Evolutionary conservation across 1,140 invertebrate species (phyloP).

Genomic region (Anastrepha ludens): DNA sequence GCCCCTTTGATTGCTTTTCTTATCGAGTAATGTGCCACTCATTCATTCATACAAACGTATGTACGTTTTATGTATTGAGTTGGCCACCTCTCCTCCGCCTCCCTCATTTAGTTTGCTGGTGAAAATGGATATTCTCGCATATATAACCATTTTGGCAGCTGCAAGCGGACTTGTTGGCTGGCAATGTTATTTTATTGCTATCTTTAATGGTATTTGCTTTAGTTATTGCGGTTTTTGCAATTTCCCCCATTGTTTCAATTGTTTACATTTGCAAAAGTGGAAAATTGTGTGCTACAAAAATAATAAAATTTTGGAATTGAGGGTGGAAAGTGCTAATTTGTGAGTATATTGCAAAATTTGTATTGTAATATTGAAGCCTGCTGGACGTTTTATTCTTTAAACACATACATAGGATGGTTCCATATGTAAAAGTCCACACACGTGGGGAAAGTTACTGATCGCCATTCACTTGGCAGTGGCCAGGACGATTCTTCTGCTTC

Average conservation of each 20-base stretch:
- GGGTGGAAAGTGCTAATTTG: background rate
- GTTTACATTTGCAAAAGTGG: background rate
- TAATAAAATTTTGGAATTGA: background rate
- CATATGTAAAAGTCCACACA: no score
- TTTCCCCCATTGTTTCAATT: background rate
- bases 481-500: no score
- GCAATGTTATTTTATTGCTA: background rate
- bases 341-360: background rate
- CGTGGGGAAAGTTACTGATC: no score
- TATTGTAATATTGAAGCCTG: no score
- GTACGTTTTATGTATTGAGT: background rate
- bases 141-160: background rate
- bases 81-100: background rate
- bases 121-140: background rate
- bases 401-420: no score
- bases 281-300: background rate
- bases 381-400: no score
- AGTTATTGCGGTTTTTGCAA: slow-evolving; percentile 10
- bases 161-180: background rate
- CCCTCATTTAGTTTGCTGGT: background rate
- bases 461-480: no score
- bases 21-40: background rate
- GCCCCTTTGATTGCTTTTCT: background rate
- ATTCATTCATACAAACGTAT: background rate
- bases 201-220: background rate